These are phyloP conservation scores for Actias luna DNA, from an alignment of 2,888 invertebrate genomes.

Conservation along the genomic window DNA sequence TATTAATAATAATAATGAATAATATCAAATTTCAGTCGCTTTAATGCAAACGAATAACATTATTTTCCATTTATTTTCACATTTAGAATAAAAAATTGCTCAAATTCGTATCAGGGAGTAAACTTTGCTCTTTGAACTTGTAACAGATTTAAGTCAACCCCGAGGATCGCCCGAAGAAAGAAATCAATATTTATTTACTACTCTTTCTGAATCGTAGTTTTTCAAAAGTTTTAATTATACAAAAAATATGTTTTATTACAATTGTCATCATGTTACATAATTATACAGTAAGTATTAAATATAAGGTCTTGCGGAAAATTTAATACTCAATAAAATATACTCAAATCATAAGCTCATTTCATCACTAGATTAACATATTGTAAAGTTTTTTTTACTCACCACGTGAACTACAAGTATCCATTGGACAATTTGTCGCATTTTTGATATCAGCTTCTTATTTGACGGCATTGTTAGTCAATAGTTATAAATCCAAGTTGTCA, in stretches of 20 bases:
- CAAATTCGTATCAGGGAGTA: conserved; percentile 41
- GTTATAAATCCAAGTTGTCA: conserved; percentile 44
- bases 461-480: conserved; percentile 68
- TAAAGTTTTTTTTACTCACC: conserved; percentile 53
- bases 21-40: too few relatives aligned
- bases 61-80: conserved; percentile 28
- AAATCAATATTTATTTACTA: conserved; percentile 63
- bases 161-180: conserved; percentile 44
- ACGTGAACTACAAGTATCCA: conserved; percentile 76
- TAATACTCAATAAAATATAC: neutral
- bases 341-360: neutral
- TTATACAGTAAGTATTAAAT: neutral
- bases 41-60: conserved; percentile 20
- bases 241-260: neutral
- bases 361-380: neutral
- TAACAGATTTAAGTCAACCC: conserved; percentile 72
- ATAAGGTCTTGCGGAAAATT: neutral
- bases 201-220: conserved; percentile 26
- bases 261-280: neutral
- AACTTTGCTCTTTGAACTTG: conserved; percentile 76
- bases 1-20: neutral
- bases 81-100: conserved; percentile 49
- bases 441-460: conserved; percentile 72
- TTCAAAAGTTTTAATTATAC: neutral
- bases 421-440: conserved; percentile 72